These are phyloP conservation scores for Bellardia bayeri DNA, from an alignment of 2,888 invertebrate genomes.

Conservation along the genomic window DNA sequence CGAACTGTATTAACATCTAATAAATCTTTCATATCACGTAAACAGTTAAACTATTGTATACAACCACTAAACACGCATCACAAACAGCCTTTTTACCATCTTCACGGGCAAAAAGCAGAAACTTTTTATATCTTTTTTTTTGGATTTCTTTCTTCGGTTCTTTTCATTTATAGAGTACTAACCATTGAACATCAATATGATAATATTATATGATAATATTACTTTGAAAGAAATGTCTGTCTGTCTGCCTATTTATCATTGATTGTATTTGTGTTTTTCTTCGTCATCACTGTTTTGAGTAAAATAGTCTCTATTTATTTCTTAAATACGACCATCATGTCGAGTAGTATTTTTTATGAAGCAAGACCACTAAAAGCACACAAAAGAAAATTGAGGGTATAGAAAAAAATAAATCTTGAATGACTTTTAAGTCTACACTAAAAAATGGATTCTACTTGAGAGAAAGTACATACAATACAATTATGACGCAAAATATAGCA, in stretches of 20 bases:
- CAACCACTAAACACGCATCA: constrained; percentile 64
- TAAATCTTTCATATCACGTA: constrained; percentile 71
- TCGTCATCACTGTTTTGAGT: constrained; percentile 5
- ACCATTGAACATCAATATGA: constrained; percentile 61
- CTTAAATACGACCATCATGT: constrained; percentile 46
- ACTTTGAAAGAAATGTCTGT: constrained; percentile 3
- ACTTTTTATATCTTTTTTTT: constrained; percentile 23
- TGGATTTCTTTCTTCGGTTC: constrained; percentile 2
- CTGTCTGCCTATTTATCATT: constrained; percentile 27
- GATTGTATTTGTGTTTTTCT: constrained; percentile 34
- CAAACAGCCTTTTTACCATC: constrained; percentile 45
- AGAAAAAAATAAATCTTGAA: constrained; percentile 8
- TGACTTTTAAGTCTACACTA: constrained; percentile 29
- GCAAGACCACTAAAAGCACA: constrained; percentile 53
- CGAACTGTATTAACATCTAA: constrained; percentile 64
- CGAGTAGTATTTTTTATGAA: constrained; percentile 47
- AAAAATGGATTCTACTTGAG: constrained; percentile 3
- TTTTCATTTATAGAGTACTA: constrained; percentile 22
- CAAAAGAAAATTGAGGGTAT: constrained; percentile 13
- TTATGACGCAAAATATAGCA: background rate
- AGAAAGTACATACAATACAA: background rate
- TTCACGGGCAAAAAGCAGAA: background rate
- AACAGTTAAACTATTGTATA: constrained; percentile 69
- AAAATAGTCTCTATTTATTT: constrained; percentile 15
- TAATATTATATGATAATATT: constrained; percentile 51